Percentiles rank a stretch among this genome's conserved stretches.
These are phyloP conservation scores for Musca domestica DNA, from an alignment of 1,140 invertebrate genomes.

Conservation along the genomic window DNA sequence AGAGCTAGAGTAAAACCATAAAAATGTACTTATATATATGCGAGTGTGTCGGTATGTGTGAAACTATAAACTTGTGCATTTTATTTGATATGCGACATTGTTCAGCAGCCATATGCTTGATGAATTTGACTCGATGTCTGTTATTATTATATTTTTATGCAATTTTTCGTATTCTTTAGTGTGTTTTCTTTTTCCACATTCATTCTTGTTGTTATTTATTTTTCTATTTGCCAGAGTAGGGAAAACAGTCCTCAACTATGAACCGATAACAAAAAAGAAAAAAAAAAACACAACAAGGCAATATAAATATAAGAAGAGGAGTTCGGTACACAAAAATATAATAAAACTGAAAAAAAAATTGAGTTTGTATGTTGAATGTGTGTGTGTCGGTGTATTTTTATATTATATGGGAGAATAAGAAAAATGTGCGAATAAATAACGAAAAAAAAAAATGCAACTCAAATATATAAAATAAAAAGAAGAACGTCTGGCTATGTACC, in stretches of 20 bases:
- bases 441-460: background rate
- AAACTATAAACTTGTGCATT: too few relatives aligned
- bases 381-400: too few relatives aligned
- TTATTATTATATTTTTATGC: slow-evolving; percentile 8
- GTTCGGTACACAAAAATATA: background rate
- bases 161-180: background rate
- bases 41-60: background rate
- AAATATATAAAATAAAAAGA: slow-evolving; percentile 2
- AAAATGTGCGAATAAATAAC: slow-evolving; percentile 17
- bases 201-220: background rate
- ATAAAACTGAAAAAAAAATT: too few relatives aligned
- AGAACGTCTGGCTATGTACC: background rate
- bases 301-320: slow-evolving; percentile 4
- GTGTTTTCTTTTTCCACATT: background rate
- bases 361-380: too few relatives aligned
- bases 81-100: slow-evolving; percentile 16
- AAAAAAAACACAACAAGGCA: background rate
- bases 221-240: background rate
- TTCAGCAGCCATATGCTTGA: slow-evolving; percentile 17
- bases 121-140: slow-evolving; percentile 16
- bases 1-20: too few relatives aligned
- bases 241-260: too few relatives aligned
- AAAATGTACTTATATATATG: too few relatives aligned
- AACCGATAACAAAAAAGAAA: too few relatives aligned
- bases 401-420: background rate